Conservation (phyloP, 1,140 invertebrate genomes). For the Phocides pigmalion region DNA sequence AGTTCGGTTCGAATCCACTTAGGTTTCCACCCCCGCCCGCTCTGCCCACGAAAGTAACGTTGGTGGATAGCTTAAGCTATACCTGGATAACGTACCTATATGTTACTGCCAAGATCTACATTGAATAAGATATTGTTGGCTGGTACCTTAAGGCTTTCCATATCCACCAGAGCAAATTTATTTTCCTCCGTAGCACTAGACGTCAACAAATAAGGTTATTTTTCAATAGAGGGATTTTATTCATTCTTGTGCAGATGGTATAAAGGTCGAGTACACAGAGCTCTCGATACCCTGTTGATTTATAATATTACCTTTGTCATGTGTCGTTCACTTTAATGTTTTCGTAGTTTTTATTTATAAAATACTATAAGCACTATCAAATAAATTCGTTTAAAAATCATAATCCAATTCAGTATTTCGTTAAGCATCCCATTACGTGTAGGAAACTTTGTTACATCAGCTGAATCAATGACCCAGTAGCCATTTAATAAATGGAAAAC, state of each 20-base stretch:
- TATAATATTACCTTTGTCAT: constrained; percentile 8
- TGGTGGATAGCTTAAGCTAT: constrained; percentile 18
- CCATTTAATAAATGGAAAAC: background rate
- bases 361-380: too few relatives aligned
- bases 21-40: constrained; percentile 2
- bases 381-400: background rate
- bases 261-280: constrained; percentile 51
- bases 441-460: constrained; percentile 13
- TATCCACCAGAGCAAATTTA: constrained; percentile 75
- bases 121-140: constrained; percentile 65
- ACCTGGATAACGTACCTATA: constrained; percentile 12
- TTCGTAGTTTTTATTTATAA: too few relatives aligned
- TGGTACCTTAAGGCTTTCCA: constrained; percentile 57
- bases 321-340: background rate
- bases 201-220: constrained; percentile 81
- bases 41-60: constrained; percentile 4
- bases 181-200: constrained; percentile 73
- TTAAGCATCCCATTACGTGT: background rate
- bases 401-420: background rate
- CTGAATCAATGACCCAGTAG: background rate
- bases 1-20: constrained; percentile 21
- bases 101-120: constrained; percentile 47
- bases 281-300: constrained; percentile 31
- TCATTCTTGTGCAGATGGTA: constrained; percentile 53
- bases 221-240: constrained; percentile 71